Conservation (phyloP, 2,113 vertebrate species). For the Cercopithecus mona region DNA sequence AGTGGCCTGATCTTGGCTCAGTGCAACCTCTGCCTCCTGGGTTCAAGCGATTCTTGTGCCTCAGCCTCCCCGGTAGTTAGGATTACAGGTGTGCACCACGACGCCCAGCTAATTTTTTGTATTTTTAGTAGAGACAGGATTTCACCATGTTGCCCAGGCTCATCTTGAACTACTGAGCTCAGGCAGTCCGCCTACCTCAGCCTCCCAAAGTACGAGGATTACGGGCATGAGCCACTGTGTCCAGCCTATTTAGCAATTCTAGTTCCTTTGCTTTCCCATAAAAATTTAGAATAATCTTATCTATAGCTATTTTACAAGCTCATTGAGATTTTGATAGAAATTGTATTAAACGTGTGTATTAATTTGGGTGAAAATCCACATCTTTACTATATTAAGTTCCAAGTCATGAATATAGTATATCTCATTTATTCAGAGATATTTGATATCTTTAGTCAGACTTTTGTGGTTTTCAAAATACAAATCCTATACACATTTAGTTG, state of each 20-base stretch:
- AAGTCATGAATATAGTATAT: neutral
- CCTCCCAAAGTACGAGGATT: too few species aligned
- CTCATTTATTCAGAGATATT: neutral
- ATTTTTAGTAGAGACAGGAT: too few species aligned
- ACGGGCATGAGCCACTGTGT: too few species aligned
- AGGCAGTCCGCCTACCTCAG: too few species aligned
- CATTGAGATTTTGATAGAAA: slow-evolving; percentile 20
- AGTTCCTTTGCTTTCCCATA: neutral
- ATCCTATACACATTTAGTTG: neutral
- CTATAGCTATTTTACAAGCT: neutral
- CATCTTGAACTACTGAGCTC: too few species aligned
- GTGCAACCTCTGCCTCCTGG: too few species aligned
- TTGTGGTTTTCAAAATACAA: neutral
- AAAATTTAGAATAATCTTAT: neutral
- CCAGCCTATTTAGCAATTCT: neutral
- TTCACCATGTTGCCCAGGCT: too few species aligned
- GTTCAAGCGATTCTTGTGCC: too few species aligned
- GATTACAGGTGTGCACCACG: too few species aligned
- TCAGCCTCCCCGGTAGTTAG: too few species aligned
- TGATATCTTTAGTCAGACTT: neutral
- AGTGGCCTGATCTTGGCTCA: too few species aligned
- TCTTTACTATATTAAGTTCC: neutral
- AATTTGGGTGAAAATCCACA: neutral
- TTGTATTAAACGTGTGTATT: neutral
- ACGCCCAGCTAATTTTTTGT: too few species aligned